These are phyloP conservation scores for Laspeyria flexula DNA, from an alignment of 2,888 invertebrate genomes.

Conservation along the genomic window DNA sequence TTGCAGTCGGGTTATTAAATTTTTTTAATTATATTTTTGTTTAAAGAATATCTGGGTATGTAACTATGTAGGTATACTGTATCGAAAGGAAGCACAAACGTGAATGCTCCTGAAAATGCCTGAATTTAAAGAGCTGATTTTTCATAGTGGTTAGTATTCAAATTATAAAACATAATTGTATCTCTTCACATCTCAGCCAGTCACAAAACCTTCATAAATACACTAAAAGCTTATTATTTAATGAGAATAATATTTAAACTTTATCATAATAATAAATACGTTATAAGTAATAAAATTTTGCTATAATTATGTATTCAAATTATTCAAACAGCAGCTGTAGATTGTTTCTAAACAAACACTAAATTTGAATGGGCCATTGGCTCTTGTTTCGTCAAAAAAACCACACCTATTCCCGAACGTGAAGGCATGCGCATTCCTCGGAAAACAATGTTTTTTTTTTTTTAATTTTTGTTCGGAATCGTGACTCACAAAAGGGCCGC, in stretches of 20 bases:
- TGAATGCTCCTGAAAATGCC: too few species aligned
- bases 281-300: not conserved
- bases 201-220: not conserved
- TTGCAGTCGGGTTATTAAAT: too few species aligned
- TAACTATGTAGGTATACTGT: too few species aligned
- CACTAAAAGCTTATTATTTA: not conserved
- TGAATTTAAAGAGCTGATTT: too few species aligned
- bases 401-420: slow-evolving; percentile 52
- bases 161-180: not conserved
- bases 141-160: too few species aligned
- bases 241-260: too few species aligned
- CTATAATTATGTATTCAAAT: not conserved
- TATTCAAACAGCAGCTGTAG: slow-evolving; percentile 25
- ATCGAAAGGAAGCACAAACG: too few species aligned
- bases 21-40: too few species aligned
- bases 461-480: slow-evolving; percentile 35
- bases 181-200: not conserved
- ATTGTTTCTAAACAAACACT: slow-evolving; percentile 42
- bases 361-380: slow-evolving; percentile 9
- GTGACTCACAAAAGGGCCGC: slow-evolving; percentile 73
- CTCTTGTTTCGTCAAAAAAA: slow-evolving; percentile 34
- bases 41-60: too few species aligned
- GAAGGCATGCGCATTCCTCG: slow-evolving; percentile 74
- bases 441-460: slow-evolving; percentile 46
- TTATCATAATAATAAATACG: too few species aligned